These are phyloP conservation scores for Sylvia borin DNA, from an alignment of 2,797 vertebrate genomes.

Conservation along the genomic window DNA sequence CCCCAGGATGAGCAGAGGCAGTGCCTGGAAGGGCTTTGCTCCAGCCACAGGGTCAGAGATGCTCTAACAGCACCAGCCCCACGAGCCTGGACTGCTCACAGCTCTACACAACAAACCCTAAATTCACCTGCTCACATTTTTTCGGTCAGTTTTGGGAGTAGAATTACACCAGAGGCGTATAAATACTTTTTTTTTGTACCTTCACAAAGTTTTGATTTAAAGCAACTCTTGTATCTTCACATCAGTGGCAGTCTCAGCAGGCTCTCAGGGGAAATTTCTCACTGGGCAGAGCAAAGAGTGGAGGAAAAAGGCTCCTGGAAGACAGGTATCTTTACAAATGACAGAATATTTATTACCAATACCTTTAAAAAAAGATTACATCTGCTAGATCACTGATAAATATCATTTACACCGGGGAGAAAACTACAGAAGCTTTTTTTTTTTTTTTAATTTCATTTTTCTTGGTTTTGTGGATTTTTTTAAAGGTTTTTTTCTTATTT, in stretches of 20 bases:
- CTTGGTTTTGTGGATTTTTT: conserved; percentile 39
- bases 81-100: rapidly evolving
- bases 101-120: not conserved
- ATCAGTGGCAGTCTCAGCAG: not conserved
- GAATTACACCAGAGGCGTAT: not conserved
- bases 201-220: not conserved
- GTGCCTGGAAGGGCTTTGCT: not conserved
- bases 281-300: not conserved
- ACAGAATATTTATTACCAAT: conserved; percentile 85
- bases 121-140: not conserved
- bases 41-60: not conserved
- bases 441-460: conserved; percentile 52
- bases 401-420: conserved; percentile 78
- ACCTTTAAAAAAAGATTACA: conserved; percentile 83
- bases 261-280: not conserved
- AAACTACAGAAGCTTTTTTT: conserved; percentile 70
- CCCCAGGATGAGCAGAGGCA: not conserved
- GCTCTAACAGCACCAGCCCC: not conserved
- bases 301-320: conserved; percentile 69
- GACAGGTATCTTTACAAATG: conserved; percentile 81
- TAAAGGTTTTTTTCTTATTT: not conserved
- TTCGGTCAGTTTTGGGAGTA: not conserved
- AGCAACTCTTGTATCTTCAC: not conserved
- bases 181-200: not conserved
- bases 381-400: conserved; percentile 78